Conservation (phyloP, 2,113 vertebrate species). For the Lampris incognitus region DNA sequence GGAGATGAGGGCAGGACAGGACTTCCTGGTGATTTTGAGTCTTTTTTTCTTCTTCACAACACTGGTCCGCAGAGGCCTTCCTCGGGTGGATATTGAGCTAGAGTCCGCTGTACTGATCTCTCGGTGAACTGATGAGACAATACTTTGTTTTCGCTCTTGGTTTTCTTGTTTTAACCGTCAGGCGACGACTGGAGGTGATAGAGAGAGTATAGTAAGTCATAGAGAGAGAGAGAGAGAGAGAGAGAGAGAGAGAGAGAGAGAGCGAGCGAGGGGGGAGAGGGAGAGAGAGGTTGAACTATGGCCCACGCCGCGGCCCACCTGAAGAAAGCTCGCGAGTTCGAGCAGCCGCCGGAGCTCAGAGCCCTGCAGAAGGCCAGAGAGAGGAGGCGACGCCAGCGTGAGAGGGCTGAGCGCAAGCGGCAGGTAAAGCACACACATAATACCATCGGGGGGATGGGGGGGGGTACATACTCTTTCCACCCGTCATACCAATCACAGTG, state of each 20-base stretch:
- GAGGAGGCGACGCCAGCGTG: conserved; percentile 87
- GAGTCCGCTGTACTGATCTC: too few relatives aligned
- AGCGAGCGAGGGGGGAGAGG: background rate
- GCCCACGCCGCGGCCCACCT: conserved; percentile 95
- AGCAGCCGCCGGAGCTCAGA: conserved; percentile 78
- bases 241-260: background rate
- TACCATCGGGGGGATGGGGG: too few relatives aligned
- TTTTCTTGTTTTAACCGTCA: too few relatives aligned
- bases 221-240: background rate
- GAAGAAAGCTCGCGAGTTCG: conserved; percentile 95
- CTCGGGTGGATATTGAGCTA: too few relatives aligned
- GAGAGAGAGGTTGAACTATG: conserved; percentile 75
- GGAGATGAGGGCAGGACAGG: background rate
- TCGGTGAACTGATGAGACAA: too few relatives aligned
- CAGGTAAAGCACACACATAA: conserved; percentile 83
- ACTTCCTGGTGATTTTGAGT: too few relatives aligned
- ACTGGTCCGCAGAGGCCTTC: too few relatives aligned
- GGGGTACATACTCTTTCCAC: too few relatives aligned
- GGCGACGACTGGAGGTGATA: too few relatives aligned
- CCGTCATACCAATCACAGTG: background rate
- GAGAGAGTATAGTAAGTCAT: too few relatives aligned
- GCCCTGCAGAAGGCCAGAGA: conserved; percentile 88
- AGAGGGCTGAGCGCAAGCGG: conserved; percentile 88
- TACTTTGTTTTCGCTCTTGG: too few relatives aligned
- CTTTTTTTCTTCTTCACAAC: too few relatives aligned